These are phyloP conservation scores for Callopanchax toddi DNA, from an alignment of 2,113 vertebrate species.

Conservation along the genomic window DNA sequence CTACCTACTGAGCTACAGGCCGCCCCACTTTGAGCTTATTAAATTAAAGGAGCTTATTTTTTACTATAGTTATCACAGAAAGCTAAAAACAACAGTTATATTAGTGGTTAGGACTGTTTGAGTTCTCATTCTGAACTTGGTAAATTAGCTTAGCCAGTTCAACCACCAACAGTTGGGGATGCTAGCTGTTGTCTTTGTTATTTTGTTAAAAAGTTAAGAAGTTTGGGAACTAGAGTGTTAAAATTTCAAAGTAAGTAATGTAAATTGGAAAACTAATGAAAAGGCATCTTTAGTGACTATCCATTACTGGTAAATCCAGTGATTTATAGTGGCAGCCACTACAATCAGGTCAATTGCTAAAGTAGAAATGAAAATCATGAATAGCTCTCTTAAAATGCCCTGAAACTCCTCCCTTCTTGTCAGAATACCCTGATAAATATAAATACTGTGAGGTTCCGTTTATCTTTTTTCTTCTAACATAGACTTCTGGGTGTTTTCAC, in stretches of 20 bases:
- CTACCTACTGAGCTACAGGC: no score
- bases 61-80: no score
- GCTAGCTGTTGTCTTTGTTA: background rate
- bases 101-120: no score
- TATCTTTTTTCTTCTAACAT: background rate
- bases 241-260: no score
- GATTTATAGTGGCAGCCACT: background rate
- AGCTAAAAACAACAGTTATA: no score
- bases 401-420: background rate
- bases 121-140: no score
- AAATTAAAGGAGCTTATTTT: no score
- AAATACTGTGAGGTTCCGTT: slow-evolving; percentile 35
- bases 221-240: no score
- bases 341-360: background rate
- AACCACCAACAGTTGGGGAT: background rate
- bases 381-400: background rate
- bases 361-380: background rate
- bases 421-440: slow-evolving; percentile 23
- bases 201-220: no score
- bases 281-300: background rate
- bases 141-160: no score
- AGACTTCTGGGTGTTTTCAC: background rate
- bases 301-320: background rate
- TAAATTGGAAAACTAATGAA: no score
- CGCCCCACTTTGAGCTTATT: no score